Base-by-base conservation (phyloP, 2,113 vertebrate genomes). In the Meleagris gallopavo region DNA sequence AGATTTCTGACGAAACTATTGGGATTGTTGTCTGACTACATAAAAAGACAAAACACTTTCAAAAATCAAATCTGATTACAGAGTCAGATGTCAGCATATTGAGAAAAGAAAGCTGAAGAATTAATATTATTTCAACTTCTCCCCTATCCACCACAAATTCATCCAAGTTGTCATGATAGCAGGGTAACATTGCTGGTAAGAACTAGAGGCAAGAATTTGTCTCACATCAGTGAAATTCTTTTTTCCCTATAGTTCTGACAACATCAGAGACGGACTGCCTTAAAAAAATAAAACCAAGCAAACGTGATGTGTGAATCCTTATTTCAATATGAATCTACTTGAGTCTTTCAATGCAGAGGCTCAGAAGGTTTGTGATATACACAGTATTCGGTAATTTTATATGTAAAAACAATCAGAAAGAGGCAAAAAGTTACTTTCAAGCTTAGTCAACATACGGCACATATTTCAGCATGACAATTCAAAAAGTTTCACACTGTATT, bases 331-430 rank as follows among this genome's bases (percentile, higher is more conserved):
- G 45, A 91, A 94, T 97, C 94, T 88, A 97, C 91, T 96, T 45
- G 88, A 95, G 86, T 90, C 90, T 91, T 97, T 92, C 79, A 84
- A 96, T 3, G 96, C 90, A 94, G 95, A 97, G 96, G 96, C 94
- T 96, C 91, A 87, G 96, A 90, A 92, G 70, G 64, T 97, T 95
- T 95, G 97, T 75, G 24, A 97, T 97, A 97, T 96, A 98, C 98
- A 98, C 98, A 98, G 98, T 98, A 98, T 98, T 96, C 96, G 98
- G 98, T 98, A 97, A 89, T 94, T 96, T 96, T 77, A 97, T 96
- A 97, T 69, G 93, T 97, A 98, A 97, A 98, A 98, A 98, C 95
- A 93, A 96, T 97, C 96, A 97, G 97, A 98, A 97, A 96, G 88
- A 96, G 94, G 85, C 89, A 94, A 95, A 96, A 97, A 96, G 86